Conservation (phyloP, 2,888 invertebrate species). For the Gnatocerus cornutus region DNA sequence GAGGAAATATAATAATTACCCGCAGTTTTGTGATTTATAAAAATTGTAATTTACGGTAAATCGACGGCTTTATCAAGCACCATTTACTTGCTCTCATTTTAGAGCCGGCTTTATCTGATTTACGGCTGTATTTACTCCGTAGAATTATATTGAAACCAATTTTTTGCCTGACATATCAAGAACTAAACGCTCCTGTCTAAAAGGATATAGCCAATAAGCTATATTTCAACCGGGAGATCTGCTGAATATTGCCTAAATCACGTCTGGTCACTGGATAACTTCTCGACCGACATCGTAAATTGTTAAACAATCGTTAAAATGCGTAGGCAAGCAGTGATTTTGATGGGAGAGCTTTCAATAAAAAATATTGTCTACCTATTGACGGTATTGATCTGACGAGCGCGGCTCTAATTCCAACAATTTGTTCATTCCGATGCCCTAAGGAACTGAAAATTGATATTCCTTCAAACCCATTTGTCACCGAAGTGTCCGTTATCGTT, state of each 20-base stretch:
- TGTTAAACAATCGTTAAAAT: constrained; percentile 46
- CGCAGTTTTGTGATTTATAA: no score
- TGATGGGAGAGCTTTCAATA: constrained; percentile 28
- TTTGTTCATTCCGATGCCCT: no score
- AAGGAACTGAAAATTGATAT: no score
- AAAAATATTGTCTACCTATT: no score
- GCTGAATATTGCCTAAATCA: constrained; percentile 59
- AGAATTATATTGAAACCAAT: constrained; percentile 34
- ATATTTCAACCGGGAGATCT: constrained; percentile 56
- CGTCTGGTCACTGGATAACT: constrained; percentile 58
- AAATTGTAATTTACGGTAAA: no score
- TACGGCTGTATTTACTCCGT: constrained; percentile 33
- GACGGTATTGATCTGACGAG: no score
- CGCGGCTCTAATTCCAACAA: no score
- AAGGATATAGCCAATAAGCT: constrained; percentile 47
- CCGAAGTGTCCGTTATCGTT: no score
- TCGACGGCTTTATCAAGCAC: no score
- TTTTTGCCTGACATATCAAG: constrained; percentile 35
- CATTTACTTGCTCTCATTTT: constrained; percentile 1
- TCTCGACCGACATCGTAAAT: constrained; percentile 61
- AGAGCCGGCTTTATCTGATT: constrained; percentile 31
- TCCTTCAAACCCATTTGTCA: no score
- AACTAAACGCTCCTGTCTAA: constrained; percentile 33
- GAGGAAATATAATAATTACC: no score
- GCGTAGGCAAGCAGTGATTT: constrained; percentile 40